These are phyloP conservation scores for Neelides folsomi DNA, from an alignment of 2,888 invertebrate genomes.

Conservation along the genomic window DNA sequence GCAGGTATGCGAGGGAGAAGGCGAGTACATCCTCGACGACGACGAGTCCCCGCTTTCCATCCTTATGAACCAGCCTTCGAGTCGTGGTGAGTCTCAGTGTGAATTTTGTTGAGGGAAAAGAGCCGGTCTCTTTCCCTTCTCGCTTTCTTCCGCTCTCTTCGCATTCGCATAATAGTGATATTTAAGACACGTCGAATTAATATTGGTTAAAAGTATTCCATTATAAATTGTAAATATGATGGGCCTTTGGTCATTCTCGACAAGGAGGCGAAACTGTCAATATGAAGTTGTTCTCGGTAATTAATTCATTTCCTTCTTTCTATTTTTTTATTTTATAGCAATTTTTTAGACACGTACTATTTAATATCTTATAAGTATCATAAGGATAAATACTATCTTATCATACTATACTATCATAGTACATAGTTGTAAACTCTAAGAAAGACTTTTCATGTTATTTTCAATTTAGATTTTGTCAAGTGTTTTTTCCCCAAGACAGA, in stretches of 20 bases:
- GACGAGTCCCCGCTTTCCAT: constrained; percentile 94
- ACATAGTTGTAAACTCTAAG: too few species aligned
- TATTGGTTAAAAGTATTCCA: neutral
- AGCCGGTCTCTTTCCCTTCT: neutral
- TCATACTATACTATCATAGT: too few species aligned
- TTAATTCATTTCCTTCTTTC: neutral
- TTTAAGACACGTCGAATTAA: neutral
- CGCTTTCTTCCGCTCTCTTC: neutral
- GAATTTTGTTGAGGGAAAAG: neutral
- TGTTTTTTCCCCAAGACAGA: too few species aligned
- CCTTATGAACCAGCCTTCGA: constrained; percentile 74
- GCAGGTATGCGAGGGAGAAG: constrained; percentile 33
- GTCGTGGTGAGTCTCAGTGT: constrained; percentile 54
- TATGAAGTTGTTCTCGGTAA: constrained; percentile 58
- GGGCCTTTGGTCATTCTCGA: constrained; percentile 48
- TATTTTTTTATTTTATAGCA: too few species aligned
- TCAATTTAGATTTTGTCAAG: too few species aligned
- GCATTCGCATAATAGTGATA: neutral
- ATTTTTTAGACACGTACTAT: too few species aligned
- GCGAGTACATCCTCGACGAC: constrained; percentile 88
- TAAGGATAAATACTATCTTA: too few species aligned
- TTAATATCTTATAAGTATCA: too few species aligned
- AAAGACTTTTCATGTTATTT: too few species aligned
- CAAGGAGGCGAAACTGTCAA: constrained; percentile 51
- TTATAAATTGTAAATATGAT: constrained; percentile 40